A percentile compares a stretch with the other conserved stretches of the same genome.
These are phyloP conservation scores for Epirrita christyi DNA, from an alignment of 2,888 invertebrate species.

Conservation along the genomic window DNA sequence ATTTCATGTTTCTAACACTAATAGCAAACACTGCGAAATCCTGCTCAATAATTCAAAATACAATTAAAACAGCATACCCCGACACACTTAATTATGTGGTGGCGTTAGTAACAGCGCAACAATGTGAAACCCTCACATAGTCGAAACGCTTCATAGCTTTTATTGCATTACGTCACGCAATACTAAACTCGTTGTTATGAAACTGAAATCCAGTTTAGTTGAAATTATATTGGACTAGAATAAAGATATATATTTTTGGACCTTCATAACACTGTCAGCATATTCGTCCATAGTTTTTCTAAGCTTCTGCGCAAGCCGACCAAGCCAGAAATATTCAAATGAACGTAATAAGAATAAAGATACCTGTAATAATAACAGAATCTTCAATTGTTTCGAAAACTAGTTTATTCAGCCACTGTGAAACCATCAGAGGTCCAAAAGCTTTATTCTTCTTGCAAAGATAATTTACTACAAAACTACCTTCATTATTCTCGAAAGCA, in stretches of 20 bases:
- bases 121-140: slow-evolving; percentile 20
- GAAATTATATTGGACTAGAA: slow-evolving; percentile 6
- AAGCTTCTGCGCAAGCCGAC: too few species aligned
- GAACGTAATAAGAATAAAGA: too few species aligned
- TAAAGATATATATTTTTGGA: too few species aligned
- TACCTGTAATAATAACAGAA: too few species aligned
- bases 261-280: too few species aligned
- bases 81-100: slow-evolving; percentile 20
- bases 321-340: too few species aligned
- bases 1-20: slow-evolving; percentile 2
- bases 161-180: slow-evolving; percentile 21
- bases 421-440: slow-evolving; percentile 1
- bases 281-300: too few species aligned
- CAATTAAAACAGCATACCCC: slow-evolving; percentile 21
- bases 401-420: neutral
- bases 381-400: neutral
- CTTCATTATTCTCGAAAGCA: slow-evolving; percentile 26
- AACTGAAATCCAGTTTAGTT: slow-evolving; percentile 11
- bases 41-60: slow-evolving; percentile 18
- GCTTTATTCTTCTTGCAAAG: slow-evolving; percentile 6
- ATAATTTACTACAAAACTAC: slow-evolving; percentile 22
- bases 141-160: slow-evolving; percentile 20
- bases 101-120: slow-evolving; percentile 20
- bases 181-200: slow-evolving; percentile 12
- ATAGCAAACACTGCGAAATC: slow-evolving; percentile 6